Evolutionary conservation across 2,888 invertebrate species (phyloP).

Genomic region (Phania funesta): DNA sequence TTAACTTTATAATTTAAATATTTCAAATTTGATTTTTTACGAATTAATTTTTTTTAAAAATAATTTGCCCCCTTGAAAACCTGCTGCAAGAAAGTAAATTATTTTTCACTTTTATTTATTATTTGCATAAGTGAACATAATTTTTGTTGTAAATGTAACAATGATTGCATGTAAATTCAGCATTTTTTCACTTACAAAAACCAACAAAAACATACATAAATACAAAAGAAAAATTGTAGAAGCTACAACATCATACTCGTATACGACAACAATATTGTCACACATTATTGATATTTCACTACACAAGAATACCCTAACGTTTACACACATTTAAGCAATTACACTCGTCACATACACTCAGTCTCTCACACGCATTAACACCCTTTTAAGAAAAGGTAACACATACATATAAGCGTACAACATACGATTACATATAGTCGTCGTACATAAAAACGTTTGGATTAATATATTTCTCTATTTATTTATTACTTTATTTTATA

Average conservation of each 20-base stretch:
- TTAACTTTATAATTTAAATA: too few relatives aligned
- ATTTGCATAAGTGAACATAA: conserved; percentile 14
- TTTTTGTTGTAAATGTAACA: conserved; percentile 40
- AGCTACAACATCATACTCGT: too few relatives aligned
- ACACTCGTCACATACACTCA: too few relatives aligned
- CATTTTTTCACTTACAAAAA: conserved; percentile 27
- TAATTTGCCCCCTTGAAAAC: background rate
- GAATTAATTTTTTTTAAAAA: background rate
- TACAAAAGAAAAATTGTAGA: background rate
- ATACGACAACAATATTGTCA: too few relatives aligned
- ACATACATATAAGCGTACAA: conserved; percentile 24
- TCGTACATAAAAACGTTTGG: too few relatives aligned
- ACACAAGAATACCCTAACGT: background rate
- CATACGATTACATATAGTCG: background rate
- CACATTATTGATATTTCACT: background rate
- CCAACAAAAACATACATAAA: background rate
- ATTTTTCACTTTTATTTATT: background rate
- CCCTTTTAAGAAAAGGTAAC: background rate
- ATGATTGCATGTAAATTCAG: conserved; percentile 56
- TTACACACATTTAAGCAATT: background rate
- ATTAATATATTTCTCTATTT: too few relatives aligned
- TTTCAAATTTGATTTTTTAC: too few relatives aligned
- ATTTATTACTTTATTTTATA: too few relatives aligned
- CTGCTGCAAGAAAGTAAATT: background rate
- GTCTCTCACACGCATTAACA: background rate